Evolutionary conservation across 2,888 invertebrate genomes (phyloP).

Genomic region (Xanthia togata): DNA sequence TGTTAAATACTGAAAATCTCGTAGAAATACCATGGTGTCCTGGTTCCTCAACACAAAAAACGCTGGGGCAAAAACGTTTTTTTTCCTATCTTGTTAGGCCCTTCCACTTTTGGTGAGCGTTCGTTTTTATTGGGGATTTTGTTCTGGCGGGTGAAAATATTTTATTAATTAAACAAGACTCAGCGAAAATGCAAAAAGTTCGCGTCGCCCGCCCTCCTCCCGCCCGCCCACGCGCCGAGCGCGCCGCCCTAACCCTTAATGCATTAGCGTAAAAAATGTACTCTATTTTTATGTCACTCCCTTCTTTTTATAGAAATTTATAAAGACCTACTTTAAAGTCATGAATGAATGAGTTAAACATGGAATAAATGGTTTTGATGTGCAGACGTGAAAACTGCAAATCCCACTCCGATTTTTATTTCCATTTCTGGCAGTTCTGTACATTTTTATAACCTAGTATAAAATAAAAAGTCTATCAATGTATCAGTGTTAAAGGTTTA

Average conservation of each 20-base stretch:
- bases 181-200: constrained; percentile 70
- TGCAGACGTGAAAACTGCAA: constrained; percentile 1
- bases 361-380: background rate
- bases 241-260: constrained; percentile 55
- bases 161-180: constrained; percentile 73
- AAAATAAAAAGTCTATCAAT: background rate
- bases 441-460: background rate
- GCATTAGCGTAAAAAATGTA: constrained; percentile 53
- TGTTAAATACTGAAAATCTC: background rate
- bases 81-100: constrained; percentile 10
- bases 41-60: constrained; percentile 1
- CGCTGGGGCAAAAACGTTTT: constrained; percentile 21
- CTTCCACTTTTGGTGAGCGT: constrained; percentile 23
- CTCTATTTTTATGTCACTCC: constrained; percentile 47
- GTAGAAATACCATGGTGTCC: constrained; percentile 3
- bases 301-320: constrained; percentile 28
- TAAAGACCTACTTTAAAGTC: background rate
- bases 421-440: background rate
- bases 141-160: constrained; percentile 64
- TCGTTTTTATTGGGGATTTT: constrained; percentile 54
- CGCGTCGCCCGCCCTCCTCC: constrained; percentile 60
- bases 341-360: background rate
- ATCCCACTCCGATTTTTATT: background rate
- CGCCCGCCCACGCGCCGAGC: constrained; percentile 54
- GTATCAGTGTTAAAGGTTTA: constrained; percentile 2